Evolutionary conservation across 2,113 vertebrate genomes (phyloP).

Genomic region (Caretta caretta): DNA sequence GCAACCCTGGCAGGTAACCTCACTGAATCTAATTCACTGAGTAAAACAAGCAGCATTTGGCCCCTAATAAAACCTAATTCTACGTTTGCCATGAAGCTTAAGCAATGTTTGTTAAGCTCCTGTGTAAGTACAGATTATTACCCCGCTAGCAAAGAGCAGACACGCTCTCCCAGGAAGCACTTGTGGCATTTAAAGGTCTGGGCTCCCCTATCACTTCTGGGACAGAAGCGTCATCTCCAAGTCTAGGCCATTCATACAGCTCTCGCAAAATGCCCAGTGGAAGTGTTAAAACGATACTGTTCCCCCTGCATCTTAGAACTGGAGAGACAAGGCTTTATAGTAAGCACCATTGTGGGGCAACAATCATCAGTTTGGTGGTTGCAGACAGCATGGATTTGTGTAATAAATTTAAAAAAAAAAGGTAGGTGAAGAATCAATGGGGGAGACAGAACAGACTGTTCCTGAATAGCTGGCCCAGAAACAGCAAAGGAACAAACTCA

Average conservation of each 20-base stretch:
- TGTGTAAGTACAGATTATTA: rapidly evolving
- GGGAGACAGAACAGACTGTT: neutral
- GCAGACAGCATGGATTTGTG: neutral
- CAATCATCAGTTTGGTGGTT: neutral
- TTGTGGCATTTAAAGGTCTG: neutral
- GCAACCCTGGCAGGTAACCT: neutral
- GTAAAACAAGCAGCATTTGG: neutral
- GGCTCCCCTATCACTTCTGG: neutral
- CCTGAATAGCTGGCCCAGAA: neutral
- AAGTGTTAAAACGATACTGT: neutral
- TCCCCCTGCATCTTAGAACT: neutral
- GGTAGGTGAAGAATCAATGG: neutral
- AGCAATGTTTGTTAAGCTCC: neutral
- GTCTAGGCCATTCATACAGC: neutral
- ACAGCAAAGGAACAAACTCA: neutral
- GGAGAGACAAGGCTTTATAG: neutral
- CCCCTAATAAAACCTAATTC: neutral
- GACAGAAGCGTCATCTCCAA: neutral
- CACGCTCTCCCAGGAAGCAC: neutral
- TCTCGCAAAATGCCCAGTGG: neutral
- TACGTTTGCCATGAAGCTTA: neutral
- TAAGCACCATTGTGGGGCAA: neutral
- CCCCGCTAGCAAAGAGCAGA: neutral
- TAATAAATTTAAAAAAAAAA: rapidly evolving
- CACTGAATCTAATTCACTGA: neutral